Conservation (phyloP, 1,140 invertebrate genomes). For the Drosophila sp. region DNA sequence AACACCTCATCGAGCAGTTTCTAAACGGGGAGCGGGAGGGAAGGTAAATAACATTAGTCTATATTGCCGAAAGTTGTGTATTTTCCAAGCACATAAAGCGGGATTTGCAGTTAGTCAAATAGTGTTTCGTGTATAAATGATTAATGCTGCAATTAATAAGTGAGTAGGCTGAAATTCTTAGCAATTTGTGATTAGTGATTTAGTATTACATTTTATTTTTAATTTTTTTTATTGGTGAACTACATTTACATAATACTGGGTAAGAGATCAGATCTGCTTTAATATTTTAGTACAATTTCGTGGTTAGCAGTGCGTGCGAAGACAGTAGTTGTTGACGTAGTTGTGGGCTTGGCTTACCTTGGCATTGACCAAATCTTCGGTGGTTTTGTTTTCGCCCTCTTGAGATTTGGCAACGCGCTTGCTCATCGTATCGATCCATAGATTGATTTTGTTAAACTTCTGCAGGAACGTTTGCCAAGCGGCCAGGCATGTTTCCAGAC, state of each 20-base stretch:
- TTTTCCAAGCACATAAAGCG: constrained; percentile 59
- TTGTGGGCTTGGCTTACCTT: constrained; percentile 85
- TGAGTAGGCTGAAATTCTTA: constrained; percentile 19
- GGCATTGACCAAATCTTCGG: constrained; percentile 90
- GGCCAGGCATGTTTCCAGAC: constrained; percentile 91
- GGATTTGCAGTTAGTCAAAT: constrained; percentile 58
- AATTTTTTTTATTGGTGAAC: constrained; percentile 37
- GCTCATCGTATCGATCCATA: constrained; percentile 91
- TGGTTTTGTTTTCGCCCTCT: constrained; percentile 90
- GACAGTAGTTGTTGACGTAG: constrained; percentile 59
- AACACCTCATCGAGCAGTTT: constrained; percentile 90
- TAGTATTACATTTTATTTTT: constrained; percentile 52
- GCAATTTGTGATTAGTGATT: constrained; percentile 24
- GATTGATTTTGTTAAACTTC: constrained; percentile 89
- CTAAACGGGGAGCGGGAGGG: constrained; percentile 51
- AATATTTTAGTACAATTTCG: constrained; percentile 18
- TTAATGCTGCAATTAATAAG: constrained; percentile 56
- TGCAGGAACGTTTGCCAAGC: constrained; percentile 94
- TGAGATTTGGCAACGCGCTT: constrained; percentile 87
- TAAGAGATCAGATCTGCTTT: constrained; percentile 5
- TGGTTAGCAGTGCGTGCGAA: constrained; percentile 65
- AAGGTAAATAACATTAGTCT: constrained; percentile 44
- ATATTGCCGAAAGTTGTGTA: neutral
- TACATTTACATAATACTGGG: constrained; percentile 2
- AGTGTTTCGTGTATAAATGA: constrained; percentile 31